Conservation (phyloP, 2,797 vertebrate species). For the Moxostoma hubbsi region DNA sequence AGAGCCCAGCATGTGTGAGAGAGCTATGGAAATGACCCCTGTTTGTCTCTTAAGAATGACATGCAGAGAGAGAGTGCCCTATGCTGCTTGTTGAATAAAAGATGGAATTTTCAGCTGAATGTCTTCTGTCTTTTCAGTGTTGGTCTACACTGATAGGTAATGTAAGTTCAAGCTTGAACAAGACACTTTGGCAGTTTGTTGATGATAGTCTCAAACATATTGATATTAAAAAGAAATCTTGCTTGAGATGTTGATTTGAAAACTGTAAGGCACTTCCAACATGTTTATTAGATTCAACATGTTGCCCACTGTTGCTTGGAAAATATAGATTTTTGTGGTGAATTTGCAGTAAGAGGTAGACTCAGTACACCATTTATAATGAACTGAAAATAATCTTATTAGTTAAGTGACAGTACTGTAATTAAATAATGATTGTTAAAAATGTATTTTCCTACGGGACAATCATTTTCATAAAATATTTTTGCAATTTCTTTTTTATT, state of each 20-base stretch:
- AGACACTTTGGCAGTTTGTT: background rate
- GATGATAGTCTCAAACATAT: background rate
- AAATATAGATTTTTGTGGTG: no score
- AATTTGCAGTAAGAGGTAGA: no score
- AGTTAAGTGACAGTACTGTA: no score
- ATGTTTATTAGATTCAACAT: no score
- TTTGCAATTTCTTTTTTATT: background rate
- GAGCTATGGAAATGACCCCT: constrained; percentile 31
- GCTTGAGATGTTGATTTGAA: background rate
- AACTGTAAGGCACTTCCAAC: background rate
- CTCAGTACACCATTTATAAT: no score
- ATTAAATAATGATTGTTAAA: no score
- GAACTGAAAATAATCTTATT: no score
- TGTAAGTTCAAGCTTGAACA: constrained; percentile 1
- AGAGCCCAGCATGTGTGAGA: constrained; percentile 18
- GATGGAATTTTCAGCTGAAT: constrained; percentile 21
- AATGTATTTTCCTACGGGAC: background rate
- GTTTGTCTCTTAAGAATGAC: constrained; percentile 31
- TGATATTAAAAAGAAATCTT: background rate
- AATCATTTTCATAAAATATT: background rate
- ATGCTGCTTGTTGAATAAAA: constrained; percentile 37
- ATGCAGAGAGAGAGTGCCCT: constrained; percentile 1
- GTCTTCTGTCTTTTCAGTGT: constrained; percentile 18
- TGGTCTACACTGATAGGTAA: background rate
- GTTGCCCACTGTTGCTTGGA: no score